phyloP scores from a whole-genome alignment of 2,113 vertebrate species.

The Xiphophorus hellerii region DNA sequence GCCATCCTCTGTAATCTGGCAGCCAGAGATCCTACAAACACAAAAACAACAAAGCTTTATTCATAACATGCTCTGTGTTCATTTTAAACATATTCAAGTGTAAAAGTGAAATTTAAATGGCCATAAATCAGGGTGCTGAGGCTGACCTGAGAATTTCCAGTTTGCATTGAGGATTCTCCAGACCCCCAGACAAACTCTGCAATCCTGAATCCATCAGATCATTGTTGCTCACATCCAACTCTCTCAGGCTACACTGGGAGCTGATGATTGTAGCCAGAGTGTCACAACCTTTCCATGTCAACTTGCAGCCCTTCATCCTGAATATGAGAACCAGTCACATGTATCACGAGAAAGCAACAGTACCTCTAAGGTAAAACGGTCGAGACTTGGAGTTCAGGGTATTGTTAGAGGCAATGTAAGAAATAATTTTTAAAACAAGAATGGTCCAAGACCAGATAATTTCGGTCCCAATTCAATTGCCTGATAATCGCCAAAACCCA shows the following conservation, averaged over 20 bases:
- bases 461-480: too few species aligned
- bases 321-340: not conserved
- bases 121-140: not conserved
- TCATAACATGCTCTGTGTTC: too few species aligned
- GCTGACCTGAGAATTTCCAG: slow-evolving; percentile 12
- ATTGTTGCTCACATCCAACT: slow-evolving; percentile 11
- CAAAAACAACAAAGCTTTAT: not conserved
- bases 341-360: not conserved
- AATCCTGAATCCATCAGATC: slow-evolving; percentile 17
- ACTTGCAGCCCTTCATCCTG: slow-evolving; percentile 17
- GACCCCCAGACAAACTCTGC: slow-evolving; percentile 7
- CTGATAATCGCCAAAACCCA: too few species aligned
- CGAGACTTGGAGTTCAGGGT: too few species aligned
- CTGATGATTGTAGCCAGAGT: slow-evolving; percentile 6
- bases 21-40: slow-evolving; percentile 19
- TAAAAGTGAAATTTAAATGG: not conserved
- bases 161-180: slow-evolving; percentile 8
- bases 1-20: slow-evolving; percentile 20
- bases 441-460: too few species aligned
- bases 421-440: too few species aligned
- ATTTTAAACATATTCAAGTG: too few species aligned
- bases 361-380: too few species aligned
- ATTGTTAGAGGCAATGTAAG: too few species aligned
- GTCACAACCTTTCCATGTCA: slow-evolving; percentile 22
- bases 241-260: slow-evolving; percentile 11